Base-by-base conservation (phyloP, 2,888 invertebrate genomes). In the Lasioglossum zephyrum region DNA sequence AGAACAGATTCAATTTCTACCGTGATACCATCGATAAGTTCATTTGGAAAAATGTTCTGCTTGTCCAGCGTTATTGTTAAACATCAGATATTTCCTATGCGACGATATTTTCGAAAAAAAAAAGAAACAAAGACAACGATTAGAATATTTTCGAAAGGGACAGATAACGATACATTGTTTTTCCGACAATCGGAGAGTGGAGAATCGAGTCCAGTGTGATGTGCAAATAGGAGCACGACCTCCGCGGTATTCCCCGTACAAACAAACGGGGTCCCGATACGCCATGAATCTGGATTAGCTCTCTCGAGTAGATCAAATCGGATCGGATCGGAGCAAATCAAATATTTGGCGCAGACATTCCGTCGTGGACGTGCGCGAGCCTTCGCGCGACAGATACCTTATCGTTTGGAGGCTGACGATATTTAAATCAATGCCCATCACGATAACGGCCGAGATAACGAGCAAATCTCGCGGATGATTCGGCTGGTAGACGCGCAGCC, bases 401-500 rank as follows among this genome's bases (percentile, higher is more conserved):
- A 74, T 73, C 63, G 41, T 53, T 66, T 26, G 4, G n/a, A 41
- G 18, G 18, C 44, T 49, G 36, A 79, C 69, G 36, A 53, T 73
- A 63, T 57, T 66, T 13, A 76, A 72, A 79, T 57, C 49, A 73
- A 73, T 47, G 16, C 16, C 8, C n/a, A 73, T 72, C 73, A n/a
- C 31, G 73, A 73, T 79, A 73, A 60, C 4, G 26, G 36, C 16
- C 13, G 47, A 22, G 79, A 79, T 79, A 73, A 72, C 60, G 36
- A 22, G 26, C 44, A 31, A 73, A 81, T 72, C 82, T 79, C 41
- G 47, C 18, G 31, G 63, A 39, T 44, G 49, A 82, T 77, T 73
- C 66, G 77, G 57, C 39, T 47, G 36, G 47, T 39, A 31, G n/a
- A 13, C 36, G 18, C 53, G 26, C 31, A 22, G n/a, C 18, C 69